These are phyloP conservation scores for Sialis fuliginosa DNA, from an alignment of 2,888 invertebrate species.

Conservation along the genomic window DNA sequence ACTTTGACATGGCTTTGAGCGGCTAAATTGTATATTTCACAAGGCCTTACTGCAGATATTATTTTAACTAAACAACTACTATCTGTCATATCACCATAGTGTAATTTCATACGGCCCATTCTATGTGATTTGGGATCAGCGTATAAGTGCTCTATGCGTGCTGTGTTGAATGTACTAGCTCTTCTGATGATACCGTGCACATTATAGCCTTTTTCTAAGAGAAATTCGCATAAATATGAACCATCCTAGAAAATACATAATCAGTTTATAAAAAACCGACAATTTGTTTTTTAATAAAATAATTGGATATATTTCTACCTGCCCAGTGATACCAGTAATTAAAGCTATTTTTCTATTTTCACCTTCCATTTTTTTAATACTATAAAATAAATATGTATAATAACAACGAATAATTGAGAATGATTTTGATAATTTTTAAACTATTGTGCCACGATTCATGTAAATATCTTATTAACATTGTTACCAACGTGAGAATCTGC, in stretches of 20 bases:
- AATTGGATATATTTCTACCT: slow-evolving; percentile 39
- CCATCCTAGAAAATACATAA: slow-evolving; percentile 62
- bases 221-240: slow-evolving; percentile 88
- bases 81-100: slow-evolving; percentile 98
- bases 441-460: too few relatives aligned
- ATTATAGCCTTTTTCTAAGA: slow-evolving; percentile 80
- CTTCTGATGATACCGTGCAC: slow-evolving; percentile 93
- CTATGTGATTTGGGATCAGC: slow-evolving; percentile 76
- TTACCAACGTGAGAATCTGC: too few relatives aligned
- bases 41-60: slow-evolving; percentile 57
- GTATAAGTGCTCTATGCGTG: slow-evolving; percentile 90
- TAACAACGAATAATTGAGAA: too few relatives aligned
- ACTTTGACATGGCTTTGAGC: slow-evolving; percentile 99
- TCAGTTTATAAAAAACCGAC: not conserved
- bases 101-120: slow-evolving; percentile 79
- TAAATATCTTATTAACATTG: too few relatives aligned
- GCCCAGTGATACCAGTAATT: slow-evolving; percentile 94
- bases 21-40: slow-evolving; percentile 94
- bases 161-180: slow-evolving; percentile 92
- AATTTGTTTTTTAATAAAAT: not conserved
- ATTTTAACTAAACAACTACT: slow-evolving; percentile 86
- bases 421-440: too few relatives aligned
- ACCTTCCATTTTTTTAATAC: not conserved
- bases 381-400: too few relatives aligned
- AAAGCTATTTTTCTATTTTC: slow-evolving; percentile 55